Base-by-base conservation (phyloP, 2,113 vertebrate species). In the Glaucidium brasilianum region DNA sequence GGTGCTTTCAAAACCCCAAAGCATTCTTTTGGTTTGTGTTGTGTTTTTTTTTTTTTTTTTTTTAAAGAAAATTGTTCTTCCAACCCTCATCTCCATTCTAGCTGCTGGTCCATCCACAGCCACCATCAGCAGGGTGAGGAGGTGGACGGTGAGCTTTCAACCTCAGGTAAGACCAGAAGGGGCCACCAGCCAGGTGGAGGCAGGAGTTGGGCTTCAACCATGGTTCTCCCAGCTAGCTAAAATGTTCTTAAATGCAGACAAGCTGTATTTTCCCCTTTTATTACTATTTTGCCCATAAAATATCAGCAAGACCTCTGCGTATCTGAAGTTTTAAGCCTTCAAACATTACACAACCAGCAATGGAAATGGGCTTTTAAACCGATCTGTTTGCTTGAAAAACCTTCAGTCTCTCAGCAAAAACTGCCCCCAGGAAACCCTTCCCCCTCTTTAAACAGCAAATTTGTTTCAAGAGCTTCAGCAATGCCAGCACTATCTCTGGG, bases 391-490 rank as follows among this genome's bases (percentile, higher is more conserved):
- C 85, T 85, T 41, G 72, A 64, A 90, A 95, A 85, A 45, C 15
- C 88, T 95, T 45, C 90, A 59, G 6, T 55, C 72, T 74, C 53
- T 55, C 41, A 34, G 47, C 10, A 2, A 76, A 90, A 95, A 41
- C 21, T 52, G 43, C 52, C 45, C 15, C 27, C 1, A 18, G 87
- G 68, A 88, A 91, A 27, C 59, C 85, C 75, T 94, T 76, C 76
- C 85, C 71, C 74, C 88, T 88, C 67, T 96, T 91, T 6, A 94
- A 94, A 93, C 63, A 96, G 50, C 66, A 66, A 50, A 69, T 58
- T 55, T 68, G 7, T 55, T 66, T 75, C 62, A 66, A 80, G 93
- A 85, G 22, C 71, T 85, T 59, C 58, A 66, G 85, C 79, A 14
- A 3, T n/a, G 39, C 43, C 19, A n/a, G 66, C 47, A 16, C 45